phyloP scores from a whole-genome alignment of 2,113 vertebrate species.

The Menidia beryllina region DNA sequence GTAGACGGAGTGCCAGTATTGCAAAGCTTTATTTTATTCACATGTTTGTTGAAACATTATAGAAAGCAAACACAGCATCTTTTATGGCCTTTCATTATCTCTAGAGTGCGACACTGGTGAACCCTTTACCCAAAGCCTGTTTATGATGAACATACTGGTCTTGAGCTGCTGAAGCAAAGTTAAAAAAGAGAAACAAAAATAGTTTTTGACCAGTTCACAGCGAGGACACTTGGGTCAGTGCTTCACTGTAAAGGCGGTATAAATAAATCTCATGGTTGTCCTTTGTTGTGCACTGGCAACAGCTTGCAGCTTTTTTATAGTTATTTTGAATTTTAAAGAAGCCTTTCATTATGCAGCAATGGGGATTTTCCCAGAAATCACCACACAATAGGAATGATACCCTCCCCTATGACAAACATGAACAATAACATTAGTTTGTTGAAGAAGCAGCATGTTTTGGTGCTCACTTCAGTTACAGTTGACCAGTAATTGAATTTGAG shows the following conservation, averaged over 20 bases:
- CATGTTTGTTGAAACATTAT: too few species aligned
- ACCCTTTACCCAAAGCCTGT: neutral
- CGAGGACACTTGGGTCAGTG: slow-evolving; percentile 26
- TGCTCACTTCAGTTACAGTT: slow-evolving; percentile 38
- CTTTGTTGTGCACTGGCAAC: slow-evolving; percentile 51
- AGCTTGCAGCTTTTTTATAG: slow-evolving; percentile 40
- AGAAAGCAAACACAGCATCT: too few species aligned
- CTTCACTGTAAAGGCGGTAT: slow-evolving; percentile 23
- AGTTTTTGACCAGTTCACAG: slow-evolving; percentile 19
- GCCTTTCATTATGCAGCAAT: slow-evolving; percentile 65
- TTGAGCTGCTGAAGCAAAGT: neutral
- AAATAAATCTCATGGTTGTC: slow-evolving; percentile 34
- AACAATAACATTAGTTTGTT: slow-evolving; percentile 49
- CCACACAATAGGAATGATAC: slow-evolving; percentile 50
- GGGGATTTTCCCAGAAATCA: slow-evolving; percentile 66
- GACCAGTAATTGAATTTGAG: slow-evolving; percentile 54
- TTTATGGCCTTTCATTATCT: too few species aligned
- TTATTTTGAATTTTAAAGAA: slow-evolving; percentile 55
- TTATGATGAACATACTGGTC: neutral
- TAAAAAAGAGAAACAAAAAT: neutral
- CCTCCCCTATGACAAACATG: slow-evolving; percentile 9
- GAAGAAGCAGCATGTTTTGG: slow-evolving; percentile 20
- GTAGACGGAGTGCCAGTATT: too few species aligned
- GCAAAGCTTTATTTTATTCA: too few species aligned
- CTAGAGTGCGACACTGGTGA: too few species aligned